Percentiles rank a stretch among this genome's conserved stretches.
These are phyloP conservation scores for Caenorhabditis brenneri DNA, from an alignment of 1,140 invertebrate genomes.

Conservation along the genomic window DNA sequence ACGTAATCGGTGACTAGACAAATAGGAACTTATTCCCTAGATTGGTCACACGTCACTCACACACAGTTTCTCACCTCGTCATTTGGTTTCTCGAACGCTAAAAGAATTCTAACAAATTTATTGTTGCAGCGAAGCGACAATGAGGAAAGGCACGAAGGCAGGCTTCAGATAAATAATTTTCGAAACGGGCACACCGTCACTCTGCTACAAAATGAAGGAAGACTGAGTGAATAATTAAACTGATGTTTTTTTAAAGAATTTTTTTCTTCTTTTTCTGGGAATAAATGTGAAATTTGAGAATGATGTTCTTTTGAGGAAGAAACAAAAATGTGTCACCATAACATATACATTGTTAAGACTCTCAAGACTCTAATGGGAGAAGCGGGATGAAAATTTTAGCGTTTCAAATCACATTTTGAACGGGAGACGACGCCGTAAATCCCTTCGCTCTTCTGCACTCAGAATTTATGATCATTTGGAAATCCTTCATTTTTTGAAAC, in stretches of 20 bases:
- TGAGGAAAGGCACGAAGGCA: constrained; percentile 1
- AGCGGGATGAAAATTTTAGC: not conserved
- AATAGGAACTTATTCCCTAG: not conserved
- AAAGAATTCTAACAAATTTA: constrained; percentile 2
- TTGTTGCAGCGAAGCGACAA: not conserved
- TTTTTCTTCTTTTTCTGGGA: not conserved
- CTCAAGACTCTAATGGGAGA: not conserved
- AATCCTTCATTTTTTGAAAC: not conserved
- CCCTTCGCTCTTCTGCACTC: not conserved
- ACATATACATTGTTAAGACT: not conserved
- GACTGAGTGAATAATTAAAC: constrained; percentile 11
- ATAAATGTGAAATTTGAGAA: not conserved
- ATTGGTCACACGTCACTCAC: not conserved
- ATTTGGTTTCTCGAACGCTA: not conserved
- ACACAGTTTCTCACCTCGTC: not conserved
- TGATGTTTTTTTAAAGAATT: not conserved
- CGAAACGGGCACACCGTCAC: not conserved
- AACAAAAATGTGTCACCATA: not conserved
- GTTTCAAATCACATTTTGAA: not conserved
- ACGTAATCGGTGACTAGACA: not conserved
- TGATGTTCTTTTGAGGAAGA: not conserved
- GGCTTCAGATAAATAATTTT: constrained; percentile 16
- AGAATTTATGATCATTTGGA: constrained; percentile 20
- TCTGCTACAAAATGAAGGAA: constrained; percentile 15
- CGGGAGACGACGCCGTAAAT: not conserved